Conservation (phyloP, 92 coral and sea anemone species). For the Umimayanthus kanabou region DNA sequence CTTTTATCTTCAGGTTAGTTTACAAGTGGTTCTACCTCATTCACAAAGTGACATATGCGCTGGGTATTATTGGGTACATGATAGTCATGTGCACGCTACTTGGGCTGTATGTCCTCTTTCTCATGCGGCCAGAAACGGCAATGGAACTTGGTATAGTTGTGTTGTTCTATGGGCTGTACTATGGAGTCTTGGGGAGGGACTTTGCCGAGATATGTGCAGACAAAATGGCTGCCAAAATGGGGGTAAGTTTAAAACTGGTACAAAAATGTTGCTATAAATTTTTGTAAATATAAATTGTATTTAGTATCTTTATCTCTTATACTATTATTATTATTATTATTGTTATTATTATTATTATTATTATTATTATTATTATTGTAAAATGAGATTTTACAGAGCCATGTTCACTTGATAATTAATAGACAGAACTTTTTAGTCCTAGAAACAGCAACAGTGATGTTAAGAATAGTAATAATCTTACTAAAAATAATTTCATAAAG, state of each 20-base stretch:
- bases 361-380: too few relatives aligned
- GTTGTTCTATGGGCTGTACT: constrained; percentile 94
- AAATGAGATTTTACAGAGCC: too few relatives aligned
- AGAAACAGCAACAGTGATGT: too few relatives aligned
- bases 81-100: constrained; percentile 84
- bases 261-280: neutral
- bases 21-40: constrained; percentile 94
- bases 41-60: constrained; percentile 88
- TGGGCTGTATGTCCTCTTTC: constrained; percentile 88
- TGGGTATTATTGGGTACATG: constrained; percentile 91
- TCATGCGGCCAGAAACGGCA: constrained; percentile 85
- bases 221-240: constrained; percentile 98
- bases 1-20: constrained; percentile 68
- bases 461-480: too few relatives aligned
- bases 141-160: constrained; percentile 92
- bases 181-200: constrained; percentile 98
- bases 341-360: too few relatives aligned
- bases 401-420: too few relatives aligned
- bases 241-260: constrained; percentile 66
- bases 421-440: too few relatives aligned
- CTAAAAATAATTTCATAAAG: too few relatives aligned
- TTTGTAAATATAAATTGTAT: too few relatives aligned
- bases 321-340: too few relatives aligned
- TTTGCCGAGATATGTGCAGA: constrained; percentile 99
- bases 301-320: too few relatives aligned